Conservation (phyloP, 2,113 vertebrate genomes). For the Heterocephalus glaber region DNA sequence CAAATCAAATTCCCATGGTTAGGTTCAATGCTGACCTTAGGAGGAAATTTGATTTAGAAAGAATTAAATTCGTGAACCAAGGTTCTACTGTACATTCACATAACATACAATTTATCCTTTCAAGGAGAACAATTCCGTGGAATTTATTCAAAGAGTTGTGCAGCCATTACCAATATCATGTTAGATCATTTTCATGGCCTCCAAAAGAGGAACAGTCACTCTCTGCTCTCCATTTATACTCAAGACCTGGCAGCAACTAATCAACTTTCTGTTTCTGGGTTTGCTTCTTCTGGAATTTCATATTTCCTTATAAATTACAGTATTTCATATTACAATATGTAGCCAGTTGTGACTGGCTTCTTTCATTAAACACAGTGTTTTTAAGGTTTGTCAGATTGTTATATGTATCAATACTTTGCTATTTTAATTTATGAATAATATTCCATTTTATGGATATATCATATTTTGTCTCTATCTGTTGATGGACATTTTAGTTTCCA, state of each 20-base stretch:
- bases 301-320: not conserved
- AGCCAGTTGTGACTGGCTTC: not conserved
- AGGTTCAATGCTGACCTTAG: no score
- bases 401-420: not conserved
- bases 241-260: not conserved
- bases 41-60: not conserved
- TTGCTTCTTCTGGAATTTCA: not conserved
- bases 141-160: not conserved
- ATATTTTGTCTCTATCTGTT: not conserved
- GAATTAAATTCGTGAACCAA: not conserved
- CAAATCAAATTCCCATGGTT: not conserved
- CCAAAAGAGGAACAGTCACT: not conserved
- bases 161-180: not conserved
- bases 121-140: not conserved
- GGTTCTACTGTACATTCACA: not conserved
- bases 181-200: not conserved
- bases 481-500: not conserved
- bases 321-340: not conserved
- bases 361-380: not conserved
- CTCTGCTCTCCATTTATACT: not conserved
- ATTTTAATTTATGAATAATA: not conserved
- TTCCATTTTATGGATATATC: not conserved
- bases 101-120: not conserved
- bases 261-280: not conserved
- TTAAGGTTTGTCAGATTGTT: not conserved